Base-by-base conservation (phyloP, 1,140 invertebrate genomes). In the Monochamus saltuarius region DNA sequence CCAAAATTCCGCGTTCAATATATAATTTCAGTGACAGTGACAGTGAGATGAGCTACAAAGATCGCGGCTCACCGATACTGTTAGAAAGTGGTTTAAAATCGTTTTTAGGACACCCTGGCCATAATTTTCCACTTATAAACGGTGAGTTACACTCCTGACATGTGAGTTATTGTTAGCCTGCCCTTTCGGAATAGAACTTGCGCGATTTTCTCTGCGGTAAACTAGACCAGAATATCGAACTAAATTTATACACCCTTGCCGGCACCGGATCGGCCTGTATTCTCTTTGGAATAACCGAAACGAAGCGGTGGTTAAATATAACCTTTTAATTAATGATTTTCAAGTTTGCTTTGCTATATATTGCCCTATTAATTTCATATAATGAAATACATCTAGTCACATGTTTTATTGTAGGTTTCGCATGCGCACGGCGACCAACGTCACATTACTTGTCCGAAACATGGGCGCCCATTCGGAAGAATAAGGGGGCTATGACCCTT, bases 41-140 rank as follows among this genome's bases (percentile, higher is more conserved):
- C 60, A 75, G 74, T 76, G 74, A 75, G 69, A 77, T 77, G 75
- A 76, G 74, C 65, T 76, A 73, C 67, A 76, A 76, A 65, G 75
- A 77, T 63, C 66, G 74, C 43, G 67, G 71, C 52, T 77, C 75
- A 63, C 75, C 75, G 13, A 73, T 75, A 60, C 58, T 77, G 52
- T 65, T 75, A 22, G 75, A 77, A 65, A 77, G 73, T 63, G 75
- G 75, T 37, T 62, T 77, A 17, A 77, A 77, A 68, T 75, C 74
- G n/a, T 74, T 77, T 58, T 63, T 77, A 14, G 74, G 74, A 67
- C 74, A 76, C 58, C 73, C 75, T 16, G 75, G 74, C 62, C 73
- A 77, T 56, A 75, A 75, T 62, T 76, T 69, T 57, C 75, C 75
- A 19, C 59, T 77, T 29, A 67, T 77, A 54, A 77, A 75, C 70